Conservation (phyloP, 1,140 invertebrate species). For the Rhopalosiphum padi region DNA sequence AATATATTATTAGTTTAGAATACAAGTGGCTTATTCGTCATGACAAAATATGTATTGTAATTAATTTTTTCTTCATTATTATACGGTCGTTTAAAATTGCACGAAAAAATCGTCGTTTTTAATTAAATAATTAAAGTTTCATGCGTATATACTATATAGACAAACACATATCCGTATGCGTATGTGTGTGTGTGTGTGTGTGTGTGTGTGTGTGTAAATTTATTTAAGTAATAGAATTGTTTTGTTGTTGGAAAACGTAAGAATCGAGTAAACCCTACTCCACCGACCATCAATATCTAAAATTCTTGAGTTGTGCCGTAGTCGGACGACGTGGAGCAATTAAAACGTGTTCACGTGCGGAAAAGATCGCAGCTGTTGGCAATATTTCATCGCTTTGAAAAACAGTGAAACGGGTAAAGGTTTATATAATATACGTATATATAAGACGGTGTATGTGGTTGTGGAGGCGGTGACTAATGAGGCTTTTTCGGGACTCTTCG, state of each 20-base stretch:
- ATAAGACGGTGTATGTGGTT: neutral
- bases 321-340: neutral
- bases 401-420: neutral
- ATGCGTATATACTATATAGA: neutral
- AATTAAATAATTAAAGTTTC: neutral
- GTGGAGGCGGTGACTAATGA: conserved; percentile 37
- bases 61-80: neutral
- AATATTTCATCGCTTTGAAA: conserved; percentile 42
- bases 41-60: neutral
- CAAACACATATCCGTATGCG: neutral
- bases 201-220: neutral
- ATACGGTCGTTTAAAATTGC: neutral
- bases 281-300: neutral
- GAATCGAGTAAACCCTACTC: neutral
- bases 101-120: neutral
- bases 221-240: neutral
- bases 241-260: neutral
- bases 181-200: neutral
- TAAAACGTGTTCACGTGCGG: conserved; percentile 11
- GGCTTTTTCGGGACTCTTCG: neutral
- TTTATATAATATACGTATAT: neutral
- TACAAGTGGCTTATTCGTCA: neutral
- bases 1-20: neutral
- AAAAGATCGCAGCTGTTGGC: conserved; percentile 31
- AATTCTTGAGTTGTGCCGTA: neutral